phyloP scores from a whole-genome alignment of 2,113 vertebrate genomes.

The Spilogale gracilis region DNA sequence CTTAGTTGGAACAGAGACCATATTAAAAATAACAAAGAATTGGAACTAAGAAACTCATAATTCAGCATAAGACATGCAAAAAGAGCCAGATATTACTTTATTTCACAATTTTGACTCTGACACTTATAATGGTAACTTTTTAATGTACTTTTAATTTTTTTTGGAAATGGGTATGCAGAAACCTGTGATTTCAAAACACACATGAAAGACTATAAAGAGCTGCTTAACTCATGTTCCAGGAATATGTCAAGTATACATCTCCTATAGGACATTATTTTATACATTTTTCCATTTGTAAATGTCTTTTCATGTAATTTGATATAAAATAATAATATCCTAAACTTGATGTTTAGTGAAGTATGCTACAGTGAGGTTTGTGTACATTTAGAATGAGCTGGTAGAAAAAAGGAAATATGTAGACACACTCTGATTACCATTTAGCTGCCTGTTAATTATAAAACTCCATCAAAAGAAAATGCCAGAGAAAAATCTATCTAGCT shows the following conservation, averaged over 20 bases:
- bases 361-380: not conserved
- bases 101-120: not conserved
- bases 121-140: not conserved
- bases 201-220: not conserved
- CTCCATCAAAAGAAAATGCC: not conserved
- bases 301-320: not conserved
- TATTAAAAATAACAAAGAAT: not conserved
- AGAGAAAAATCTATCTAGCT: not conserved
- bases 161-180: not conserved
- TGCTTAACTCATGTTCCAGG: not conserved
- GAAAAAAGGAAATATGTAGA: not conserved
- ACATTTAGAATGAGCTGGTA: not conserved
- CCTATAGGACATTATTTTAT: not conserved
- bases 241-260: not conserved
- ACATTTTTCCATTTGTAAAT: not conserved
- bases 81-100: not conserved
- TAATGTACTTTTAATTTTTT: not conserved
- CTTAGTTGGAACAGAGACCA: not conserved
- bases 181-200: not conserved
- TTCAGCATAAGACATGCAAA: not conserved
- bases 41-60: not conserved
- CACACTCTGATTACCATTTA: not conserved
- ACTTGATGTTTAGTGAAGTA: not conserved
- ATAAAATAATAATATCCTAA: not conserved
- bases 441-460: not conserved